phyloP scores from a whole-genome alignment of 2,888 invertebrate species.

The Entomobrya multifasciata region DNA sequence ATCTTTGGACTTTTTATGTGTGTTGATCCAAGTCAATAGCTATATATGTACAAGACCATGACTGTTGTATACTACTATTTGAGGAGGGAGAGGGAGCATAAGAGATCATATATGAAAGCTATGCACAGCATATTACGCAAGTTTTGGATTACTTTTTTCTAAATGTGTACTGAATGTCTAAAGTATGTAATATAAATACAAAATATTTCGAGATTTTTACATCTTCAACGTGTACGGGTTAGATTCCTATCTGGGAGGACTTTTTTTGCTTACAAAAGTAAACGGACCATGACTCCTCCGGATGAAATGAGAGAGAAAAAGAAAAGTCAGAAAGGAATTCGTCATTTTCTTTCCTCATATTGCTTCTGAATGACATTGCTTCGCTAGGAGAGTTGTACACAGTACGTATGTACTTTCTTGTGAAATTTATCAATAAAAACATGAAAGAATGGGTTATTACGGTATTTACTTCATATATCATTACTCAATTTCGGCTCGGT shows the following conservation, averaged over 20 bases:
- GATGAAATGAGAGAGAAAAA: conserved; percentile 61
- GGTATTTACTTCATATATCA: conserved; percentile 7
- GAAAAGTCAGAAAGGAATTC: conserved; percentile 58
- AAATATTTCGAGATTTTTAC: too few species aligned
- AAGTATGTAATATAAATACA: too few species aligned
- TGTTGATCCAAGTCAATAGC: neutral
- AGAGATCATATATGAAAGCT: too few species aligned
- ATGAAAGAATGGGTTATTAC: conserved; percentile 48
- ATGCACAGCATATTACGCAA: too few species aligned
- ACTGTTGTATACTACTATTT: too few species aligned
- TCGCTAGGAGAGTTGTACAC: too few species aligned
- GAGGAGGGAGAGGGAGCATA: too few species aligned
- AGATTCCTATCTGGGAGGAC: neutral
- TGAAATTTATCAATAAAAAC: conserved; percentile 59
- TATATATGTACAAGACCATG: too few species aligned
- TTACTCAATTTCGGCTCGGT: neutral
- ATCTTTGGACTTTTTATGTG: conserved; percentile 43
- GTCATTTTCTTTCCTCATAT: conserved; percentile 60
- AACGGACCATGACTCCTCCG: conserved; percentile 69
- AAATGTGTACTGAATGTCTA: too few species aligned
- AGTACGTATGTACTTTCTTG: too few species aligned
- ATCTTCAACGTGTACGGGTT: too few species aligned
- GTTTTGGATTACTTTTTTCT: too few species aligned
- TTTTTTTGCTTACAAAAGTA: conserved; percentile 50
- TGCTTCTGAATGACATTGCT: conserved; percentile 54